Evolutionary conservation across 1,140 invertebrate species (phyloP).

Genomic region (Cydia fagiglandana): DNA sequence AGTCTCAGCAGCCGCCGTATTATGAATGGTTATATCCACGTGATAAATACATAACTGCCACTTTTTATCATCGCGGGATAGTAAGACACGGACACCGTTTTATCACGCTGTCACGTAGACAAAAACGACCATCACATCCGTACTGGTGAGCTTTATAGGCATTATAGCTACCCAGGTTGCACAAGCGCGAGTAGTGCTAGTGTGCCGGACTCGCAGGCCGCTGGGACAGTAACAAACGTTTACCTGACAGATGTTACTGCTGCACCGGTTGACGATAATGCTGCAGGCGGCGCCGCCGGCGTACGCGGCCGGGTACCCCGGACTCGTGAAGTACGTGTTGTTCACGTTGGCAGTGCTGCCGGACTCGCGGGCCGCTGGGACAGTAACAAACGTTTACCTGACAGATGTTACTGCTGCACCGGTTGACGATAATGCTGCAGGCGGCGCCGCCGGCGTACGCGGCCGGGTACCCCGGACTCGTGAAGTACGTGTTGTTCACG

Average conservation of each 20-base stretch:
- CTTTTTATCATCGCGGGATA: too few species aligned
- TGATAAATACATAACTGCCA: too few species aligned
- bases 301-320: slow-evolving; percentile 84
- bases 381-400: slow-evolving; percentile 78
- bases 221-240: slow-evolving; percentile 63
- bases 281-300: slow-evolving; percentile 84
- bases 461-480: slow-evolving; percentile 85
- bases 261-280: slow-evolving; percentile 84
- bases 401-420: slow-evolving; percentile 85
- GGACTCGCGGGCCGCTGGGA: slow-evolving; percentile 84
- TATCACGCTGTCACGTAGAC: too few species aligned
- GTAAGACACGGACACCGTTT: too few species aligned
- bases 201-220: slow-evolving; percentile 85
- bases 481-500: slow-evolving; percentile 91
- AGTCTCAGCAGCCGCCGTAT: too few species aligned
- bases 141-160: too few species aligned
- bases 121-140: too few species aligned
- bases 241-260: slow-evolving; percentile 87
- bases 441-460: slow-evolving; percentile 83
- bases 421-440: slow-evolving; percentile 85
- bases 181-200: too few species aligned
- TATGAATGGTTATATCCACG: too few species aligned
- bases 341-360: slow-evolving; percentile 85
- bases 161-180: too few species aligned
- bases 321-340: slow-evolving; percentile 91